Evolutionary conservation across 2,888 invertebrate species (phyloP).

Genomic region (Tenthredo scrophulariae): DNA sequence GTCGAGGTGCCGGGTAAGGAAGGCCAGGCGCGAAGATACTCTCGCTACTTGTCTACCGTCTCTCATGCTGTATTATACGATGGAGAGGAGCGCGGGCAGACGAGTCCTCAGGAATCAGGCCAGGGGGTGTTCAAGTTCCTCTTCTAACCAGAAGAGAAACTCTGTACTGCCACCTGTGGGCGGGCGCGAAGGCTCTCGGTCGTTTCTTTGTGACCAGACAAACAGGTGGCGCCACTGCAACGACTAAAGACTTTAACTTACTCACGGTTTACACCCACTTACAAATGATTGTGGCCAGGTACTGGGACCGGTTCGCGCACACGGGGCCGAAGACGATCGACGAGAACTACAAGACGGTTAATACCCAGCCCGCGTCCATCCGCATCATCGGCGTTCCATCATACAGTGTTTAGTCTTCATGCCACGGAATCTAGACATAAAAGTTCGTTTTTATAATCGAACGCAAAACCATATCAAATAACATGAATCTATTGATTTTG

Average conservation of each 20-base stretch:
- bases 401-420: background rate
- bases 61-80: background rate
- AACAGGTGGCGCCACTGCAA: constrained; percentile 45
- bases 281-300: background rate
- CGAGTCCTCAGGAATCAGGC: background rate
- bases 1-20: background rate
- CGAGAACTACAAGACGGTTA: background rate
- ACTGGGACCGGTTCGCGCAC: background rate
- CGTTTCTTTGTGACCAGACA: background rate
- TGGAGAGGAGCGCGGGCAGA: background rate
- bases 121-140: background rate
- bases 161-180: constrained; percentile 39
- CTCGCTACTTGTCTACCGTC: background rate
- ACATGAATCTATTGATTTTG: background rate
- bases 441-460: background rate
- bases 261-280: background rate
- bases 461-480: background rate
- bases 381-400: constrained; percentile 27
- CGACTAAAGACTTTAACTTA: background rate
- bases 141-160: background rate
- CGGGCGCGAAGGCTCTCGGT: background rate
- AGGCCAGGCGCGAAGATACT: constrained; percentile 11
- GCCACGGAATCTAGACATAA: background rate
- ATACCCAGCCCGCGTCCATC: background rate
- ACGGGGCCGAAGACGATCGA: background rate